A percentile compares a stretch with the other conserved stretches of the same genome.
phyloP scores from a whole-genome alignment of 2,797 vertebrate genomes.

The Cirrhinus molitorella region DNA sequence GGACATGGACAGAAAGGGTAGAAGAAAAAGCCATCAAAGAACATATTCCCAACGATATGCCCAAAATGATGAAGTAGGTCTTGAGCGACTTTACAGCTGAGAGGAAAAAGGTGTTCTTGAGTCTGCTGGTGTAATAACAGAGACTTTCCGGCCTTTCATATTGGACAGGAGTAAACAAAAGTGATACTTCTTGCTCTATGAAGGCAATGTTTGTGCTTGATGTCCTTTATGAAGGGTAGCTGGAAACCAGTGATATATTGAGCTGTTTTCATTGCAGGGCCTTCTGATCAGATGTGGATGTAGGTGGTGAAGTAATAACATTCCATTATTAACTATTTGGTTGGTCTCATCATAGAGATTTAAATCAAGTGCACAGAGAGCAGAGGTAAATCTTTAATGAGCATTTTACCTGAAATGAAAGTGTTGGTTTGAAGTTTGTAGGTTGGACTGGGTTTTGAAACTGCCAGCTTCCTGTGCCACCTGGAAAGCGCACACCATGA shows the following conservation, averaged over 20 bases:
- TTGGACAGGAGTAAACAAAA: neutral
- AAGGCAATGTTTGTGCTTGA: neutral
- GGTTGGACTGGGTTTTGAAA: conserved; percentile 71
- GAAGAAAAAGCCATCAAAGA: conserved; percentile 70
- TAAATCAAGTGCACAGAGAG: conserved; percentile 77
- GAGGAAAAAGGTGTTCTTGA: neutral
- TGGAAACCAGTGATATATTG: neutral
- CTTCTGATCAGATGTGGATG: neutral
- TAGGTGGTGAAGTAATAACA: conserved; percentile 51
- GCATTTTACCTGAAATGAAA: conserved; percentile 62
- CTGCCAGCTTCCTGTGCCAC: conserved; percentile 71
- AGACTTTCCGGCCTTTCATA: neutral
- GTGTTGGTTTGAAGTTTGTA: conserved; percentile 67
- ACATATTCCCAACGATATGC: conserved; percentile 77
- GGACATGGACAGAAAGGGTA: conserved; percentile 64
- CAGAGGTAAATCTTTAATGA: conserved; percentile 57
- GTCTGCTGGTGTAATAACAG: neutral
- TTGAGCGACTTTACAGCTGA: conserved; percentile 64
- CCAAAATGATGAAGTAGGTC: conserved; percentile 75
- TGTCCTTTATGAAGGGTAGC: neutral
- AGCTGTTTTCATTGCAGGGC: neutral
- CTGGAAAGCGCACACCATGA: conserved; percentile 66
- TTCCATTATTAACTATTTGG: conserved; percentile 71
- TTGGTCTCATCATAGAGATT: conserved; percentile 72
- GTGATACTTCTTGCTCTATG: neutral